A percentile compares a stretch with the other conserved stretches of the same genome.
Conservation (phyloP, 2,888 invertebrate genomes). For the Halictus ligatus region DNA sequence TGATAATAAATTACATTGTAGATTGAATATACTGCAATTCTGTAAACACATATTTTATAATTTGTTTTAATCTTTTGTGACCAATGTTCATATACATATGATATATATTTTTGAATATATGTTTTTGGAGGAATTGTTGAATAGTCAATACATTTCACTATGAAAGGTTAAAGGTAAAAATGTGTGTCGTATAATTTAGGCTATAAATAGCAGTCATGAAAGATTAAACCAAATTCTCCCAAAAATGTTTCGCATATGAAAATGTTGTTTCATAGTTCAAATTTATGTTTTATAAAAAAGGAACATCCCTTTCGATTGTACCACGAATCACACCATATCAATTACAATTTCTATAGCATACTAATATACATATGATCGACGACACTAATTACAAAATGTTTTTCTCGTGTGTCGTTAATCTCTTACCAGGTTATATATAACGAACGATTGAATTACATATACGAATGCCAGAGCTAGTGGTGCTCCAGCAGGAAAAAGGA, state of each 20-base stretch:
- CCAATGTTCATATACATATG: not conserved
- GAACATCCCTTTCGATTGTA: slow-evolving; percentile 7
- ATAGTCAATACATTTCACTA: not conserved
- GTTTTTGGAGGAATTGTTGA: not conserved
- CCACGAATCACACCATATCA: slow-evolving; percentile 2
- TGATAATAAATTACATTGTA: not conserved
- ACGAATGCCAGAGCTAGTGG: not conserved
- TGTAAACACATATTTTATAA: not conserved
- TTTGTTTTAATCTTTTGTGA: not conserved
- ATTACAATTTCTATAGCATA: slow-evolving; percentile 11
- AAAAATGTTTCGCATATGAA: not conserved
- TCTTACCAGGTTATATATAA: not conserved
- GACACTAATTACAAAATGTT: slow-evolving; percentile 7
- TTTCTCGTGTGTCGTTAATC: not conserved
- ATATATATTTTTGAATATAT: not conserved
- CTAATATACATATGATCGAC: not conserved
- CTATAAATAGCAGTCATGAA: not conserved
- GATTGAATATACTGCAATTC: not conserved
- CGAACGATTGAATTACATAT: slow-evolving; percentile 5
- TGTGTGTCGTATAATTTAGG: not conserved
- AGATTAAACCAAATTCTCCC: not conserved
- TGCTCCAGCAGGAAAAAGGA: not conserved
- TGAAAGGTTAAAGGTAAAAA: not conserved
- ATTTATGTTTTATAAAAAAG: not conserved
- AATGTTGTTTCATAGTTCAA: not conserved